phyloP scores from a whole-genome alignment of 2,888 invertebrate genomes.

The Noctuana brunneofusca region DNA sequence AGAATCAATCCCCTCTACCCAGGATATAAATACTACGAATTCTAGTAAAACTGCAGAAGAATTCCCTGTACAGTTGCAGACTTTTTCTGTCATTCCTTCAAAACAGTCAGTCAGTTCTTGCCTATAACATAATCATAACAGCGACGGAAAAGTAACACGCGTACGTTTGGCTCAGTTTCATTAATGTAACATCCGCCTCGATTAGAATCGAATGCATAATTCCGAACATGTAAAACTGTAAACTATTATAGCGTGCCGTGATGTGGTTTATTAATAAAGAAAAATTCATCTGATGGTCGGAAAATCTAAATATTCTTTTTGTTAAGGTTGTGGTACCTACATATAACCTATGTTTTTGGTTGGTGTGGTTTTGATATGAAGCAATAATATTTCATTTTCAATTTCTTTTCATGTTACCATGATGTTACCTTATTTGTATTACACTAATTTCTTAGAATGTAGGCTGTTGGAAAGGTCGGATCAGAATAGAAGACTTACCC shows the following conservation, averaged over 20 bases:
- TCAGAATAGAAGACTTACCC: background rate
- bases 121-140: background rate
- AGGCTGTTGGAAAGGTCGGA: background rate
- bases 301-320: background rate
- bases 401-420: background rate
- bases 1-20: too few relatives aligned
- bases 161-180: constrained; percentile 20
- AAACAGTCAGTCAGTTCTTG: background rate
- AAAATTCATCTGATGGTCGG: background rate
- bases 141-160: constrained; percentile 13
- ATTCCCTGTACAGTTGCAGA: background rate
- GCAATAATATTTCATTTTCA: background rate
- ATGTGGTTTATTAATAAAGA: background rate
- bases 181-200: constrained; percentile 19
- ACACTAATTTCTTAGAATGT: background rate
- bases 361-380: background rate
- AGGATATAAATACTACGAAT: background rate
- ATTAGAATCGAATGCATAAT: constrained; percentile 7
- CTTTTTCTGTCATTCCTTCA: background rate
- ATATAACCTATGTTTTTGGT: too few relatives aligned
- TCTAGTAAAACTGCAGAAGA: background rate
- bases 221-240: constrained; percentile 4
- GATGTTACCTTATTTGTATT: background rate
- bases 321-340: too few relatives aligned
- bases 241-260: background rate